Base-by-base conservation (phyloP, 1,140 invertebrate species). In the Macrotrachela quadricornifera region DNA sequence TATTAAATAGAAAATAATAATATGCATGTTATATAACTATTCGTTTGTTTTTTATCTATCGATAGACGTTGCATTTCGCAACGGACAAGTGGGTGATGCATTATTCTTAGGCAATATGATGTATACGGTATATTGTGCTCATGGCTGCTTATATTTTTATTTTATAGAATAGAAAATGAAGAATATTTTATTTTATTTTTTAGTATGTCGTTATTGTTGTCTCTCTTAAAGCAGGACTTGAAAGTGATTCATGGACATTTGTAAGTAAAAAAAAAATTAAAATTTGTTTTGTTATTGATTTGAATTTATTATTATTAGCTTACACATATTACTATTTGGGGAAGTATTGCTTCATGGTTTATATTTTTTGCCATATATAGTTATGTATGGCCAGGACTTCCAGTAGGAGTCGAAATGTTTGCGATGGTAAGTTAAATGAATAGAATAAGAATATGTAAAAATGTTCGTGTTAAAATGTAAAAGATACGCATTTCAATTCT, bases 221-320 rank as follows among this genome's bases (percentile, higher is more conserved):
- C 38, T 95, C 90, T 67, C 72, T 92, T 50, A 99, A 99, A 76
- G 87, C 91, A 47, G 88, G 91, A 4, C 74, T 99, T 48, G 83
- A 92, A 60, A 95, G 84, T 42, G 85, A 85, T 68, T 83, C 87
- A 8, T 97, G 92, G 91, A 95, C 90, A 12, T 86, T 82, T 79
- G 71, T 74, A 60, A 63, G 61, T 56, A 37, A 36, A 47, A 46
- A 6, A 36, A 39, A 45, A 43, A n/a, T 17, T 17, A 42, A 49
- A 15, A 14, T 16, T 45, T 16, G 42, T 37, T 15, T 13, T 30
- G 4, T 46, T 37, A 21, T 51, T 18, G 8, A 9, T 40, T 12
- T 36, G 12, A 46, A 52, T 40, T 49, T 46, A 18, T 56, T 47
- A 38, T 44, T 60, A 63, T 18, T 58, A 72, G 70, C 73, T 92